Base-by-base conservation (phyloP, 2,797 vertebrate genomes). In the Macrochelys suwanniensis region DNA sequence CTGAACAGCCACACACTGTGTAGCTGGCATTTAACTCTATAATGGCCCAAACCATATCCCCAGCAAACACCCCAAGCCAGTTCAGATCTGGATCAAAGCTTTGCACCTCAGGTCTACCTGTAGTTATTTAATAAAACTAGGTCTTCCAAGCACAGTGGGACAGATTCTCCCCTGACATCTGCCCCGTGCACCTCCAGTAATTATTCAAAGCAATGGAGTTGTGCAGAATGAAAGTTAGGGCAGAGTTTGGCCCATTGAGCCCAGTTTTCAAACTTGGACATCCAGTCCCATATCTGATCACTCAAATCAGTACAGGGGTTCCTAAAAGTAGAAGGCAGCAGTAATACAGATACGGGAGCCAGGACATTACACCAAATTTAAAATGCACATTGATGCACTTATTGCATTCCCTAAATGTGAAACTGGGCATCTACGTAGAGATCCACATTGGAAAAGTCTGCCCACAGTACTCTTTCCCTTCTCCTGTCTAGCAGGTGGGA, bases 301-400 rank as follows among this genome's bases (percentile, higher is more conserved):
- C 80, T 92, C 49, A 89, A 59, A 78, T 5, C 28, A 13, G 91
- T 78, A 53, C 45, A 93, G 76, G 89, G 12, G 88, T 93, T 94
- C 88, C 92, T 94, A 57, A 96, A 92, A 89, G 82, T 84, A 90
- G 56, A 95, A 16, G 6, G 86, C 88, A 92, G 37, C 47, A 84
- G 61, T 85, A 94, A 71, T 33, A 68, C 51, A 93, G 86, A 92
- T 7, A 5, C 23, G 26, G 10, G 11, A 74, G 23, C 12, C 21
- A 42, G 19, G 10, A 45, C n/a, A 45, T 71, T 26, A 76, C 23
- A 23, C 6, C 71, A 45, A 76, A 21, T 25, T 74, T 42, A 74
- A 74, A 42, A 45, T 45, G 71, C 21, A 19, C 71, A 45, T 13
- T 12, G n/a, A 42, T 10, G 37, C 71, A 23, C 23, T 74, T 45